Percentiles rank a stretch among this genome's conserved stretches.
Evolutionary conservation across 92 coral and sea anemone genomes (phyloP).

Genomic region (Palythoa caribaeorum): DNA sequence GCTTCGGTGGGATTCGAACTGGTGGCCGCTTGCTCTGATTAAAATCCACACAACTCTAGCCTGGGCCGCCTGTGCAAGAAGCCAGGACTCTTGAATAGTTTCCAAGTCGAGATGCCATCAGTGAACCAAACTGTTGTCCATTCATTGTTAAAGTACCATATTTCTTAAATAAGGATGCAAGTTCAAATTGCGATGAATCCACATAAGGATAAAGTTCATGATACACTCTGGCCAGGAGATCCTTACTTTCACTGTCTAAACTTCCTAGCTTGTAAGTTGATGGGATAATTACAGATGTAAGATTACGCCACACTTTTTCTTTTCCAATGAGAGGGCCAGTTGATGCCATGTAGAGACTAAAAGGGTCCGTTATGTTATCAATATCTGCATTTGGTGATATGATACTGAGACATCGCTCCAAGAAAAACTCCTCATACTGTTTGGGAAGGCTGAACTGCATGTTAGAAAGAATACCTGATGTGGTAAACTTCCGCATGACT

Average conservation of each 20-base stretch:
- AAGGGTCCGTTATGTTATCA: slow-evolving; percentile 31
- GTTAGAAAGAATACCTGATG: slow-evolving; percentile 52
- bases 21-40: too few species aligned
- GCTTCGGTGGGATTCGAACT: too few species aligned
- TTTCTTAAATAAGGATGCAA: slow-evolving; percentile 39
- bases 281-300: slow-evolving; percentile 1
- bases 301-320: neutral
- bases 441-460: slow-evolving; percentile 55
- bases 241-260: slow-evolving; percentile 27
- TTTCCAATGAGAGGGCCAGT: slow-evolving; percentile 7
- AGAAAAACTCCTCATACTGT: slow-evolving; percentile 41
- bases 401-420: neutral
- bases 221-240: slow-evolving; percentile 10
- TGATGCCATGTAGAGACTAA: slow-evolving; percentile 16
- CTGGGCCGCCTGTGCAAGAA: too few species aligned
- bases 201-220: neutral
- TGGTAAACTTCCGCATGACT: slow-evolving; percentile 67
- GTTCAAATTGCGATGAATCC: neutral
- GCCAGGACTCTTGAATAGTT: slow-evolving; percentile 24
- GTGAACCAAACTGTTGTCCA: slow-evolving; percentile 49
- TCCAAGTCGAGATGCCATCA: slow-evolving; percentile 14
- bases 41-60: too few species aligned
- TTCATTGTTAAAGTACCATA: neutral
- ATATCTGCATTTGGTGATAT: slow-evolving; percentile 25
- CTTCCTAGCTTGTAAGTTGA: slow-evolving; percentile 29